Evolutionary conservation across 2,113 vertebrate species (phyloP), one percentile per base, ranked within the genome.

Genomic region (Entelurus aequoreus): DNA sequence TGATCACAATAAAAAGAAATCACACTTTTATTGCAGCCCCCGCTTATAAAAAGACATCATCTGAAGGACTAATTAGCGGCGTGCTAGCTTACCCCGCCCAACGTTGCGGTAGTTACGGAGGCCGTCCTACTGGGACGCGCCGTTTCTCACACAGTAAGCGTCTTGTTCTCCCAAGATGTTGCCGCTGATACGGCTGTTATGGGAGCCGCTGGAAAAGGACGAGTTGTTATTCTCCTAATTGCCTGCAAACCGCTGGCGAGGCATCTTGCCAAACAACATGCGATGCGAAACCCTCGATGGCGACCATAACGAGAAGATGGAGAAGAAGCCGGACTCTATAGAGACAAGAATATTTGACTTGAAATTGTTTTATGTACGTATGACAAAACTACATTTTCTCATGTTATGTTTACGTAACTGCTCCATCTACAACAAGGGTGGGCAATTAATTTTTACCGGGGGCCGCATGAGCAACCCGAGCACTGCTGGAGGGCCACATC

Each of bases 21-120:
- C 78, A 73, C 73, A 58, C 77, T 83, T 46, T 83, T 83, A 82
- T 83, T 83, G 54, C 71, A 72, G 59, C 50, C 66, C n/a, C 36
- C 21, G 1, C 2, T 75, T 73, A 46, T 11, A 42, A 8, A 42
- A 46, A 46, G 12, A 46, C 4, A 46, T 57, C 54, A 38, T 57
- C 55, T 7, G 67, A 65, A 77, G 65, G 50, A 74, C 74, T 84
- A 85, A 85, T 86, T 88, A 85, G 72, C 62, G 53, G 53, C 62
- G 58, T 15, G 48, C 69, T 70, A 71, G 75, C 68, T 81, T 76
- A 72, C 84, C 76, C 74, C 59, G 73, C 57, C 66, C 36, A 76
- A 77, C 77, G 65, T 68, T 77, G 81, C 72, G 71, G 56, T 78
- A 60, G 75, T 77, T 79, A 76, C 72, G 66, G 67, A 88, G 68